Evolutionary conservation across 2,797 vertebrate species (phyloP).

Genomic region (Brachyrhaphis roseni): DNA sequence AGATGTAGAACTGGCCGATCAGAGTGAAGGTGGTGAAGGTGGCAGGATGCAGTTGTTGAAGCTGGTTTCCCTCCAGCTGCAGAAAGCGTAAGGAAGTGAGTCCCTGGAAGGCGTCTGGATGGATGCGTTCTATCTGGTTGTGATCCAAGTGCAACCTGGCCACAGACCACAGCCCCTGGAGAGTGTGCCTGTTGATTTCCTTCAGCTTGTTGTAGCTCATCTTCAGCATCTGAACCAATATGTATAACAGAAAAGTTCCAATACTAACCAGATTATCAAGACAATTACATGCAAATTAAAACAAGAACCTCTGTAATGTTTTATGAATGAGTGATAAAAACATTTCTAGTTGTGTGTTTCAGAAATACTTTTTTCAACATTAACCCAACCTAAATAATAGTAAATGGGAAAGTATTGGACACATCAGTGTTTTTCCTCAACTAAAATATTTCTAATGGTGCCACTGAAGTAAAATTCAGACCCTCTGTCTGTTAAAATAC

Average conservation of each 20-base stretch:
- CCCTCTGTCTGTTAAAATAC: neutral
- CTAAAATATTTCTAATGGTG: neutral
- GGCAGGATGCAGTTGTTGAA: constrained; percentile 87
- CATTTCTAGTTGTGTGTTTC: neutral
- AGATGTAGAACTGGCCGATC: constrained; percentile 85
- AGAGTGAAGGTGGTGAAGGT: constrained; percentile 89
- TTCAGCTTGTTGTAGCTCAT: constrained; percentile 94
- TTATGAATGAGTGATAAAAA: neutral
- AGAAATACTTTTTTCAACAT: neutral
- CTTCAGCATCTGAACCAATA: constrained; percentile 88
- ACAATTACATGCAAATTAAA: neutral
- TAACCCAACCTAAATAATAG: neutral
- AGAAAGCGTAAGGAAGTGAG: constrained; percentile 86
- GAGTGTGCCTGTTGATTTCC: constrained; percentile 78
- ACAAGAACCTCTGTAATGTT: neutral
- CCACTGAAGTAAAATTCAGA: neutral
- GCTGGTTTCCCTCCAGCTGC: constrained; percentile 91
- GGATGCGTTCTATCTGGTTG: constrained; percentile 90
- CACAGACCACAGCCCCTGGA: constrained; percentile 86
- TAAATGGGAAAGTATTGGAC: neutral
- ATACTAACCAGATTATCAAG: neutral
- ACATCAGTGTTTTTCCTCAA: neutral
- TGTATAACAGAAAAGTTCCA: neutral
- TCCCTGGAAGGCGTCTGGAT: constrained; percentile 90
- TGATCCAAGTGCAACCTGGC: constrained; percentile 90